phyloP scores from a whole-genome alignment of 2,797 vertebrate species.

The Picus viridis region DNA sequence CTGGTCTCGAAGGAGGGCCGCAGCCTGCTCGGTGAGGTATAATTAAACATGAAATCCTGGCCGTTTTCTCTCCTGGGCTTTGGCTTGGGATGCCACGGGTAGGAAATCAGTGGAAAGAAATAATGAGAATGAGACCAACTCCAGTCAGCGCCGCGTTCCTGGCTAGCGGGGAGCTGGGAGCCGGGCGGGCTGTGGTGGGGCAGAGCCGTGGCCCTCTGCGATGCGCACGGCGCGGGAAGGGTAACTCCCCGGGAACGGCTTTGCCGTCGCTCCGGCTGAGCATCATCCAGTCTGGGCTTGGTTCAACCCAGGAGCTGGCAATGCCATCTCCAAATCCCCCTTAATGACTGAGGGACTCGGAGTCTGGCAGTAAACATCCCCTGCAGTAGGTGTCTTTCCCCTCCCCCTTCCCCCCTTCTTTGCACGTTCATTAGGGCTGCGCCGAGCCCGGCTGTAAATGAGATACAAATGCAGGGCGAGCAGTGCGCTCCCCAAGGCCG shows the following conservation, averaged over 20 bases:
- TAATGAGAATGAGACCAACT: constrained; percentile 45
- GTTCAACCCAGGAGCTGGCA: neutral
- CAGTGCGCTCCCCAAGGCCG: neutral
- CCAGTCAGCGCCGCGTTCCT: neutral
- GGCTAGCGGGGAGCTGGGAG: neutral
- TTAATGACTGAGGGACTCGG: neutral
- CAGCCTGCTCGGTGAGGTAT: constrained; percentile 30
- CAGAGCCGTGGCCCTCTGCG: neutral
- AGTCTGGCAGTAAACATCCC: neutral
- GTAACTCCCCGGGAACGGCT: neutral
- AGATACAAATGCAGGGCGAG: constrained; percentile 38
- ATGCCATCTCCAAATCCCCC: neutral
- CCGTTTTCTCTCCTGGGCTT: constrained; percentile 43
- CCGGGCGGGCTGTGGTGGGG: accelerated
- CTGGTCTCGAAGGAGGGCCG: neutral
- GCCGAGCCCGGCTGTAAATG: constrained; percentile 6
- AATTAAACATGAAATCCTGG: constrained; percentile 44
- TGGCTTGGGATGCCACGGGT: constrained; percentile 1
- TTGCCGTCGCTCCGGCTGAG: neutral
- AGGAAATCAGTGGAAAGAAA: constrained; percentile 38
- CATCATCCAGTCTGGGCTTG: neutral
- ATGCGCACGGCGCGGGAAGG: accelerated
- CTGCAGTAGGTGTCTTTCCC: neutral
- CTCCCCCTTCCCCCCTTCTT: neutral
- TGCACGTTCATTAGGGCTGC: neutral